Evolutionary conservation across 2,113 vertebrate species (phyloP), one percentile per base, ranked within the genome.

Genomic region (Stegastes partitus): DNA sequence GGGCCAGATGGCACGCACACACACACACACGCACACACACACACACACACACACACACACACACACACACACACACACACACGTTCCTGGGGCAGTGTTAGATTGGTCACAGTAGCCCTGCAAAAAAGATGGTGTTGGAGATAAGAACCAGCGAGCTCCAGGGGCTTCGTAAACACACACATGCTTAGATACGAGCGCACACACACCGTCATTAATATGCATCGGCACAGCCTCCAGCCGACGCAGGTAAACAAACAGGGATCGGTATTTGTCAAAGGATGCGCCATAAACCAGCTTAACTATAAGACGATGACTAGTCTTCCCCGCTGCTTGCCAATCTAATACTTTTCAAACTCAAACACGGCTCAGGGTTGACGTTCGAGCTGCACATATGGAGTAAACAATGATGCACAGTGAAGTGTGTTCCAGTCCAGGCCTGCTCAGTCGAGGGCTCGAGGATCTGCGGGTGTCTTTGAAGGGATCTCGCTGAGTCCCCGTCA

Each of bases 41-140:
- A 71, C 59, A 62, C 37, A 68, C 61, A 63, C 19, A 67, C 49
- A 66, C 34, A 57, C 56, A 59, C 21, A 37, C 59, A 28, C 50
- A 56, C 31, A 18, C 16, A 22, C 47, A 31, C 18, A 22, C 16
- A 63, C 55, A 61, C 66, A 72, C 61, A 56, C 58, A 68, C 26
- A 49, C n/a, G 55, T 44, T 80, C 81, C 90, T 73, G 76, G 80
- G 79, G 84, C 81, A 73, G 75, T 77, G 82, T 80, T 83, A 81
- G 87, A 91, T 90, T 90, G 86, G 91, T 85, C 88, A 85, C 75
- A 87, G 78, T 70, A n/a, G 80, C 77, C 76, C 82, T 88, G 86
- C 68, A 79, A 75, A 79, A 75, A 81, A 91, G 70, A 87, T 85
- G 70, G 65, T 22, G 28, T 58, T 73, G 34, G 45, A 87, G 74